Evolutionary conservation across 1,140 invertebrate genomes (phyloP), one percentile per base, ranked within the genome.

Genomic region (Hylaeus volcanicus): DNA sequence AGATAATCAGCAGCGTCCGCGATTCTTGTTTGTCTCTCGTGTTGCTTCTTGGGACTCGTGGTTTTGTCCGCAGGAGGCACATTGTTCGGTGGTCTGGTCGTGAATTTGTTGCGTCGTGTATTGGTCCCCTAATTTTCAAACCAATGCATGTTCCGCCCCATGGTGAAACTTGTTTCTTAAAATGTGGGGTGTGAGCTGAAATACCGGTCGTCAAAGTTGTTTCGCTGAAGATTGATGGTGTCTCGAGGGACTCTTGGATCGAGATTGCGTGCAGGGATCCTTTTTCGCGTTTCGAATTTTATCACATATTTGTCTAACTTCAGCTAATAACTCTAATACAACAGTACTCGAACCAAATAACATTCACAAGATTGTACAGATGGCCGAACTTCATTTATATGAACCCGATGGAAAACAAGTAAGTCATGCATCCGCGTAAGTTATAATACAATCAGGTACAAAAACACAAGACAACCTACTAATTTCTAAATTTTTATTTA

Each of bases 1-100:
- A 77, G 85, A 87, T 88, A 86, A 85, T 86, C 80, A 75, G 75
- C 73, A 81, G 61, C 73, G 79, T 43, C 45, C 5, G 39, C 45
- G 2, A 53, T 14, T 12, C 14, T 37, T 41, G 3, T 63, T 45
- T 75, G 69, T 79, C 74, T 73, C 58, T 15, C 15, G 53, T 65
- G 66, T 71, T 55, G 81, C 63, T 56, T 77, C 79, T 41, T 58
- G 14, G 39, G 8, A 70, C 45, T n/a, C 64, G 75, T 14, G 60
- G 51, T 78, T 63, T 56, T 15, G 68, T 56, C 81, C 66, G 76
- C 60, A 64, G 66, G 55, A 66, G 79, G n/a, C 64, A 41, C 64
- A 77, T 82, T 74, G 73, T 84, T 76, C 79, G 78, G 78, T 69
- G 81, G 81, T 81, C 73, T 76, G 63, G 48, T 45, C 56, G 68